These are phyloP conservation scores for Lutjanus erythropterus DNA, from an alignment of 2,113 vertebrate genomes.

Conservation along the genomic window DNA sequence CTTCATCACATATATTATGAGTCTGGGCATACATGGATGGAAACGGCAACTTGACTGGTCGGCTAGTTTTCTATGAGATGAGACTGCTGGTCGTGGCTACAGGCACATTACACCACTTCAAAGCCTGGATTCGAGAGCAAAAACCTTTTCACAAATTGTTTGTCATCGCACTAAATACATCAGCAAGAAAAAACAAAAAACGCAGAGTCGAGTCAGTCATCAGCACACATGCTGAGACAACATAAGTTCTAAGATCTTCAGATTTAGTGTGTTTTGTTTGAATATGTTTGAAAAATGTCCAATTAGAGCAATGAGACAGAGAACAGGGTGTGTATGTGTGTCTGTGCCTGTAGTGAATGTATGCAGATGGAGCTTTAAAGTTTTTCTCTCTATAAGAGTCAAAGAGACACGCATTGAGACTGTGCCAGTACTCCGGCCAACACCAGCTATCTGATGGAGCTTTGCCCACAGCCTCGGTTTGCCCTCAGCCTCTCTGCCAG, in stretches of 20 bases:
- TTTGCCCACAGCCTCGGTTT: conserved; percentile 56
- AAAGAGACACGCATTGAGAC: conserved; percentile 46
- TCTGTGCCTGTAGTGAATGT: conserved; percentile 13
- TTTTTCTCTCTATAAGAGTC: conserved; percentile 23
- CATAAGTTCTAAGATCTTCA: background rate
- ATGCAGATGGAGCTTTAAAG: conserved; percentile 11
- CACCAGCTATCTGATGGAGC: conserved; percentile 58
- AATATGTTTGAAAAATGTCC: conserved; percentile 3
- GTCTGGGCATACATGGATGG: no score
- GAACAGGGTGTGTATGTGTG: background rate
- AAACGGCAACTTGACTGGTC: no score
- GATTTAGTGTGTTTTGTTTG: background rate
- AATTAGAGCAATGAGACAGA: background rate
- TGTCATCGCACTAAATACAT: background rate
- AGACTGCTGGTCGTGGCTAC: background rate
- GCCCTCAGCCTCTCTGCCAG: conserved; percentile 47
- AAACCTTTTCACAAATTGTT: background rate
- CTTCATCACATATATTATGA: no score
- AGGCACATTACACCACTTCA: background rate
- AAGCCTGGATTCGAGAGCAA: background rate
- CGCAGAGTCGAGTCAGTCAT: background rate
- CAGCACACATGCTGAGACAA: background rate
- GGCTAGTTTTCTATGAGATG: background rate
- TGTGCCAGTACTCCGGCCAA: conserved; percentile 39
- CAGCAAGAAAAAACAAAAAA: background rate